Conservation (phyloP, 2,888 invertebrate species). For the Nephrotoma flavescens region DNA sequence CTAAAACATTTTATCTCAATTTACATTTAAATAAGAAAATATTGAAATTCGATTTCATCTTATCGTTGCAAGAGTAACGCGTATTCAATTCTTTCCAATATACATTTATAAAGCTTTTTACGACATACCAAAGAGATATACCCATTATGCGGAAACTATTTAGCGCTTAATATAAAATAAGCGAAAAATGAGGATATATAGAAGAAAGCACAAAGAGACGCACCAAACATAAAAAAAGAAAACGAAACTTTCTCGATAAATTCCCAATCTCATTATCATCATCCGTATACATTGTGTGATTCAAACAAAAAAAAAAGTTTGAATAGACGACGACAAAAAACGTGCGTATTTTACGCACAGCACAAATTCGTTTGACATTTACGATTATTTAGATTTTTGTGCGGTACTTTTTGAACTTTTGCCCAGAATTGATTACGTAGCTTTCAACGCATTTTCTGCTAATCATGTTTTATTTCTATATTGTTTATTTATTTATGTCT, state of each 20-base stretch:
- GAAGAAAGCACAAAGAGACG: no score
- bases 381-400: background rate
- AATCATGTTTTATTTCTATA: background rate
- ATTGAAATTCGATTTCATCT: background rate
- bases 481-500: background rate
- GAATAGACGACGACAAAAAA: background rate
- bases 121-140: background rate
- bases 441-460: background rate
- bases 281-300: background rate
- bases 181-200: background rate
- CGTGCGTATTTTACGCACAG: background rate
- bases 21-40: background rate
- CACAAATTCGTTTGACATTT: background rate
- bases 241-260: background rate
- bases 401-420: background rate
- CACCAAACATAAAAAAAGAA: no score
- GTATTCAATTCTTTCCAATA: background rate
- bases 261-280: background rate
- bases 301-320: background rate
- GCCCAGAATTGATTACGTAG: background rate
- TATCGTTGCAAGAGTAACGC: background rate
- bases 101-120: background rate
- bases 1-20: background rate
- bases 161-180: background rate
- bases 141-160: background rate